Evolutionary conservation across 2,888 invertebrate species (phyloP).

Genomic region (Meiosimyza platycephala): DNA sequence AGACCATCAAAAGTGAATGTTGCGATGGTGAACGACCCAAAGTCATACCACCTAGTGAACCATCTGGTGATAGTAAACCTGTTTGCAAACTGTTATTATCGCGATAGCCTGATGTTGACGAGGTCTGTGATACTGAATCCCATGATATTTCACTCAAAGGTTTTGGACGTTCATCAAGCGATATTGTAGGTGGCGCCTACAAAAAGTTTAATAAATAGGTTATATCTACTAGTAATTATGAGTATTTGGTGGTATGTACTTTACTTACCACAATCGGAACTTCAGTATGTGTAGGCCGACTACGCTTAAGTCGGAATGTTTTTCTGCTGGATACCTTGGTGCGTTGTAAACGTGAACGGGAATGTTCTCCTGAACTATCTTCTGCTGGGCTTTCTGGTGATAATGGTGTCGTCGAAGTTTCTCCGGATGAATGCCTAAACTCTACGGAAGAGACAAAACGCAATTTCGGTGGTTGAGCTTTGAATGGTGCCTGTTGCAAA

Average conservation of each 20-base stretch:
- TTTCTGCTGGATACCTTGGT: constrained; percentile 94
- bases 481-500: constrained; percentile 65
- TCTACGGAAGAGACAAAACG: constrained; percentile 86
- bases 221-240: neutral
- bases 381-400: constrained; percentile 80
- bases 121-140: constrained; percentile 86
- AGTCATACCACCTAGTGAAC: constrained; percentile 75
- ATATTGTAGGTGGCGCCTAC: constrained; percentile 52
- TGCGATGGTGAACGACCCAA: constrained; percentile 79
- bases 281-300: constrained; percentile 76
- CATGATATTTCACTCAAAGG: constrained; percentile 77
- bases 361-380: constrained; percentile 75
- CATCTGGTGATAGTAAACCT: constrained; percentile 67
- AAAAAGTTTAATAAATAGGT: neutral
- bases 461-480: constrained; percentile 74
- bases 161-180: constrained; percentile 57
- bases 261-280: constrained; percentile 67
- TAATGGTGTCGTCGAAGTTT: constrained; percentile 79
- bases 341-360: constrained; percentile 80
- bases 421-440: constrained; percentile 83
- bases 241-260: too few relatives aligned
- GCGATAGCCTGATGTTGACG: constrained; percentile 86
- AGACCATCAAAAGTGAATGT: constrained; percentile 80
- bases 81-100: constrained; percentile 74
- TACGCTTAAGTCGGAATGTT: constrained; percentile 87